phyloP scores from a whole-genome alignment of 1,140 invertebrate species.

The Drosophila lowei region DNA sequence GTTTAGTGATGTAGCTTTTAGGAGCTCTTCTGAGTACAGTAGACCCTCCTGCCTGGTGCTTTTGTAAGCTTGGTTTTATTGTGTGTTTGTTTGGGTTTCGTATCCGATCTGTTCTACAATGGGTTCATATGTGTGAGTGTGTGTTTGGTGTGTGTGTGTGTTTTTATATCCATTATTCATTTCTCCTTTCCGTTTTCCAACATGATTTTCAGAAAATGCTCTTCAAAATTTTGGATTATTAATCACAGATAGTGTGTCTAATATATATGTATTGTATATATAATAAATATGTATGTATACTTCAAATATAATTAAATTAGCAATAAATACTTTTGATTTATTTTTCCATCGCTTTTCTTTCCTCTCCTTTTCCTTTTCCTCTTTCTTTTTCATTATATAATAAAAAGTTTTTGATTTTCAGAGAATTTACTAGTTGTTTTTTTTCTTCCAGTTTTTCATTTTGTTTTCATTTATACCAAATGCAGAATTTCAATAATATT shows the following conservation, averaged over 20 bases:
- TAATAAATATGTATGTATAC: slow-evolving; percentile 82
- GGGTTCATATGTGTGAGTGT: slow-evolving; percentile 46
- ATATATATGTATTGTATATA: slow-evolving; percentile 81
- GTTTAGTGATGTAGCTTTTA: slow-evolving; percentile 37
- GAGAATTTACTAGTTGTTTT: slow-evolving; percentile 52
- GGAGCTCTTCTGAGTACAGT: slow-evolving; percentile 39
- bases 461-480: slow-evolving; percentile 44
- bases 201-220: slow-evolving; percentile 80
- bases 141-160: slow-evolving; percentile 26
- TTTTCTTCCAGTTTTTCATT: slow-evolving; percentile 5
- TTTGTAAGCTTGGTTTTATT: slow-evolving; percentile 57
- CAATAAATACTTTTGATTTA: slow-evolving; percentile 74
- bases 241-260: slow-evolving; percentile 84
- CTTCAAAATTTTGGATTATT: slow-evolving; percentile 84
- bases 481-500: slow-evolving; percentile 44
- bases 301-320: slow-evolving; percentile 82
- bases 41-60: slow-evolving; percentile 47
- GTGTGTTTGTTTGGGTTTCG: slow-evolving; percentile 30
- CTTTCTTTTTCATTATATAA: slow-evolving; percentile 38
- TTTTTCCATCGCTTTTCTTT: slow-evolving; percentile 31
- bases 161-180: slow-evolving; percentile 41
- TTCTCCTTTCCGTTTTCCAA: slow-evolving; percentile 51
- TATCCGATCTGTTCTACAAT: slow-evolving; percentile 73
- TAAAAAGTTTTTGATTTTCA: slow-evolving; percentile 63
- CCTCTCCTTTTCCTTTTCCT: slow-evolving; percentile 11